Conservation (phyloP, 2,113 vertebrate genomes). For the Aspidoscelis tigris region DNA sequence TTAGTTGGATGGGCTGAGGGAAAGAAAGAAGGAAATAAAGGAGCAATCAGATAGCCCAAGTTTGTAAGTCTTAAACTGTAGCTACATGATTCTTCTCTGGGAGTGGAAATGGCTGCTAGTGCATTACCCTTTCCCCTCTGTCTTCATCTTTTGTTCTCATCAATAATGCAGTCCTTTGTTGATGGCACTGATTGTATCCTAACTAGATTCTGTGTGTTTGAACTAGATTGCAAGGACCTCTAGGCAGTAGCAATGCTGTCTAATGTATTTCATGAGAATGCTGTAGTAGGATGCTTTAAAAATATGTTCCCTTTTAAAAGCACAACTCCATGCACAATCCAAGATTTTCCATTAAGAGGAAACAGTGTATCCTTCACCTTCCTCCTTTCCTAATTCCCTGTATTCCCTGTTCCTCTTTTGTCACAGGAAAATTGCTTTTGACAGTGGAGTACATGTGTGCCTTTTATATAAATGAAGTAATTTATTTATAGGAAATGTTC, state of each 20-base stretch:
- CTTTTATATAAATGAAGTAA: too few species aligned
- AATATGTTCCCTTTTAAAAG: not conserved
- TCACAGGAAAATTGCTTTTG: not conserved
- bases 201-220: conserved; percentile 13
- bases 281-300: not conserved
- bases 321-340: not conserved
- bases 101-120: not conserved
- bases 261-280: conserved; percentile 6
- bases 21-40: not conserved
- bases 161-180: not conserved
- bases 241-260: not conserved
- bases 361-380: not conserved
- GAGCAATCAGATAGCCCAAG: not conserved
- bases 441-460: not conserved
- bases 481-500: too few species aligned
- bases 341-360: too few species aligned
- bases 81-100: not conserved
- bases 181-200: not conserved
- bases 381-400: not conserved
- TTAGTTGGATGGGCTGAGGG: not conserved
- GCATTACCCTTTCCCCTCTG: not conserved
- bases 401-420: not conserved
- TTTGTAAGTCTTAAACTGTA: not conserved
- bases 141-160: conserved; percentile 20
- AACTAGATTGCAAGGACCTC: conserved; percentile 34